phyloP scores from a whole-genome alignment of 2,888 invertebrate genomes.

The Sycophila texana region DNA sequence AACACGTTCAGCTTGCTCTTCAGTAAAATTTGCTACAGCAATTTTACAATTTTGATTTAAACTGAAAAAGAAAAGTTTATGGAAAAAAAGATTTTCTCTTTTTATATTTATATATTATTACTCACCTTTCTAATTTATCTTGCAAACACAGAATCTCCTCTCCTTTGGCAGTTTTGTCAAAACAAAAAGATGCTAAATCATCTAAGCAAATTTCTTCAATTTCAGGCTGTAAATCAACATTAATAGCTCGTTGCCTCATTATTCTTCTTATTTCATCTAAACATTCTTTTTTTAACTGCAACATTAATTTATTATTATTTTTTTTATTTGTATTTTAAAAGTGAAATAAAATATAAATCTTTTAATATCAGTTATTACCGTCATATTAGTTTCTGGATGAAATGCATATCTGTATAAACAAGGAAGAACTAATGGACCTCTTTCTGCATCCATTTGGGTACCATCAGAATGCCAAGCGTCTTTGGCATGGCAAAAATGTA shows the following conservation, averaged over 20 bases:
- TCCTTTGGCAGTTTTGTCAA: slow-evolving; percentile 89
- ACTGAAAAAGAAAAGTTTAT: slow-evolving; percentile 56
- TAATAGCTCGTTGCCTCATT: slow-evolving; percentile 94
- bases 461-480: slow-evolving; percentile 84
- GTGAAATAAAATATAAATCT: neutral
- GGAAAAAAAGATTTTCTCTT: neutral
- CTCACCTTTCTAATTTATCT: slow-evolving; percentile 82
- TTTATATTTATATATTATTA: slow-evolving; percentile 28
- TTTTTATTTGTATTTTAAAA: neutral
- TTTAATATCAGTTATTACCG: slow-evolving; percentile 60
- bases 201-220: slow-evolving; percentile 93
- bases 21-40: slow-evolving; percentile 90
- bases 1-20: slow-evolving; percentile 91
- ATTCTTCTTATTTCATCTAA: slow-evolving; percentile 90
- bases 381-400: slow-evolving; percentile 72
- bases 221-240: slow-evolving; percentile 95
- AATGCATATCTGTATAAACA: slow-evolving; percentile 86
- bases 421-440: slow-evolving; percentile 90
- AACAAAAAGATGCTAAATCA: slow-evolving; percentile 90
- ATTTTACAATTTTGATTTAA: slow-evolving; percentile 81
- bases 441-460: slow-evolving; percentile 85
- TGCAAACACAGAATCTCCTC: slow-evolving; percentile 96
- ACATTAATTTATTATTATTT: slow-evolving; percentile 19
- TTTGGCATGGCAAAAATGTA: slow-evolving; percentile 87
- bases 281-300: slow-evolving; percentile 77